Evolutionary conservation across 2,888 invertebrate genomes (phyloP), one percentile per base, ranked within the genome.

Genomic region (Notocelia uddmanniana): DNA sequence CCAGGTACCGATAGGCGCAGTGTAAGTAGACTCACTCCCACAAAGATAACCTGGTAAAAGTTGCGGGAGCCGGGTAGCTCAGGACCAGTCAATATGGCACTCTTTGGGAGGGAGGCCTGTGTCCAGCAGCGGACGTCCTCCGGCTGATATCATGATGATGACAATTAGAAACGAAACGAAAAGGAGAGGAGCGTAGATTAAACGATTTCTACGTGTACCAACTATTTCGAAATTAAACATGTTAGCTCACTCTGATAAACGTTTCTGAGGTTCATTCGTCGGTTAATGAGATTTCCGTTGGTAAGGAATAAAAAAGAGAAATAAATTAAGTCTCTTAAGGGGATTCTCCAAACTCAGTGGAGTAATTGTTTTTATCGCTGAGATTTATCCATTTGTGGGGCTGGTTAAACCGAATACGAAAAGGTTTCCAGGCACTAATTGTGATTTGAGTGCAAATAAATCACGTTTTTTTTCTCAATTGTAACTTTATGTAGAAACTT

Each of bases 321-420:
- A 37, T 57, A 62, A 62, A 68, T 68, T 62, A 68, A 72, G 60
- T 62, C 72, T 55, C 55, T 60, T 60, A 37, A 48, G 60, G 54
- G 67, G 60, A 67, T 60, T 55, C 67, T 50, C 64, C 48, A 45
- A 50, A 31, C 55, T 62, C 62, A 23, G 67, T 45, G 26, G n/a
- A 67, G 48, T 72, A 72, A 72, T 72, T 72, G 72, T 72, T 68
- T 68, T 71, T 67, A 67, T 60, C 67, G 26, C 52, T 37, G 48
- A 21, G 67, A 57, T 55, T 72, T 41, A 72, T 72, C 52, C 48
- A 50, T 57, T 68, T 41, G 64, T 34, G 23, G 18, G 3, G 52
- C 55, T 50, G 60, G 31, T 59, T 54, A 72, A 59, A 55, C 23
- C 26, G 26, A 55, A 68, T 50, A n/a, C 48, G 48, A 55, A 62